Conservation (phyloP, 2,888 invertebrate genomes). For the Chesias legatella region DNA sequence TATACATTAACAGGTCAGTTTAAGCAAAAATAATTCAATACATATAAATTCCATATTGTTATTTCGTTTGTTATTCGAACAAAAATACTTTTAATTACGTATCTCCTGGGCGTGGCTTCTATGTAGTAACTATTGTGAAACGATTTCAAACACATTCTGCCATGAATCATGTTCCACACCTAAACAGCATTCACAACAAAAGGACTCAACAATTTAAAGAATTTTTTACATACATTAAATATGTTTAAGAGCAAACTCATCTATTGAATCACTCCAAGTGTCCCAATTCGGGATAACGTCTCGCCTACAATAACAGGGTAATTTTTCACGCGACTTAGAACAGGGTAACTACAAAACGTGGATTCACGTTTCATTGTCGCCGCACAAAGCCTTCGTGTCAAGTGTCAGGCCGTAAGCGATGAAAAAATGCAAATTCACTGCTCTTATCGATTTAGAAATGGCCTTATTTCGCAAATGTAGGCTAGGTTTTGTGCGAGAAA, state of each 20-base stretch:
- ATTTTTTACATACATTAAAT: neutral
- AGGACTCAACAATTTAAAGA: too few species aligned
- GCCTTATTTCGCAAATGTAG: slow-evolving; percentile 2
- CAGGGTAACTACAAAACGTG: slow-evolving; percentile 53
- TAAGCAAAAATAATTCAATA: too few species aligned
- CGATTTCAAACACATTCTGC: too few species aligned
- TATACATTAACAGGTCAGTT: too few species aligned
- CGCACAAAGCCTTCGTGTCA: slow-evolving; percentile 57
- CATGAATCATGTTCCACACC: too few species aligned
- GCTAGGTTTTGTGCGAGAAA: slow-evolving; percentile 8
- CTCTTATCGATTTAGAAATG: slow-evolving; percentile 17
- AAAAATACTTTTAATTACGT: too few species aligned
- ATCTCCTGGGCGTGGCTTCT: too few species aligned
- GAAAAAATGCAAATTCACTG: slow-evolving; percentile 76
- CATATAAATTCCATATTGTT: too few species aligned
- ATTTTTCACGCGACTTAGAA: slow-evolving; percentile 53
- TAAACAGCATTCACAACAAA: too few species aligned
- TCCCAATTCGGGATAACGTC: slow-evolving; percentile 7
- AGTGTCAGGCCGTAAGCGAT: slow-evolving; percentile 61
- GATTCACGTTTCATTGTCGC: slow-evolving; percentile 58
- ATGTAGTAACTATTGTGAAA: too few species aligned
- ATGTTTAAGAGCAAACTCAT: slow-evolving; percentile 20
- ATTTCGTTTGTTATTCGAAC: too few species aligned
- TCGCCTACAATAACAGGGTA: slow-evolving; percentile 51
- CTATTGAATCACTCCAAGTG: slow-evolving; percentile 11